Conservation (phyloP, 2,797 vertebrate species). For the Eleutherodactylus coqui region DNA sequence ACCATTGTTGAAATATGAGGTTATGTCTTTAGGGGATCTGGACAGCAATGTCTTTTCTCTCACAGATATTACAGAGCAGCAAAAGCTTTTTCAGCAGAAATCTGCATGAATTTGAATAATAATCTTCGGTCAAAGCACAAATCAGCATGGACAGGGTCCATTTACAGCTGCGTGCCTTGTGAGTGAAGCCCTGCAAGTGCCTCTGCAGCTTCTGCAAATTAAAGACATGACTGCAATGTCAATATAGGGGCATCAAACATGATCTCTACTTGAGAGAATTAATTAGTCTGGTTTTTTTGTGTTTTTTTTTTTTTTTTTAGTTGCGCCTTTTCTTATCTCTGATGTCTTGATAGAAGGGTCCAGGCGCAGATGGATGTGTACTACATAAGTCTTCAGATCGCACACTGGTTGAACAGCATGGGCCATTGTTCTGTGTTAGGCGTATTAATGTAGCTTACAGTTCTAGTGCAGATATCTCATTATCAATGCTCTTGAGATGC, state of each 20-base stretch:
- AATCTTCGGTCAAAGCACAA: background rate
- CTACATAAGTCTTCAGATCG: constrained; percentile 14
- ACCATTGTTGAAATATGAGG: constrained; percentile 2
- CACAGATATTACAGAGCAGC: background rate
- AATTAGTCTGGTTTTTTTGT: constrained; percentile 50
- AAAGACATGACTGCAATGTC: constrained; percentile 44
- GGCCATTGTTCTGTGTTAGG: constrained; percentile 34
- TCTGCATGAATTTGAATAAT: constrained; percentile 52
- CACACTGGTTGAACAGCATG: constrained; percentile 33
- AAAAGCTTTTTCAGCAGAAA: background rate
- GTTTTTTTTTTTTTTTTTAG: too few species aligned
- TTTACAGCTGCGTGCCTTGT: constrained; percentile 9
- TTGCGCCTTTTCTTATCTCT: constrained; percentile 2
- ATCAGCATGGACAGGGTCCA: constrained; percentile 27
- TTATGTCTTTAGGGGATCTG: constrained; percentile 27
- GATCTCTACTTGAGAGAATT: constrained; percentile 37
- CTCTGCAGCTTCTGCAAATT: constrained; percentile 32
- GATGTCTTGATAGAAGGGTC: constrained; percentile 43
- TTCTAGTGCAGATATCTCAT: constrained; percentile 26
- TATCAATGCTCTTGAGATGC: constrained; percentile 38
- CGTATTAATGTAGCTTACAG: background rate
- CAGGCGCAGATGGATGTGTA: background rate
- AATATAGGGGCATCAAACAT: constrained; percentile 32
- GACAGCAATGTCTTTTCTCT: constrained; percentile 19
- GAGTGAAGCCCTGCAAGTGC: constrained; percentile 1